These are phyloP conservation scores for Homarus americanus DNA, from an alignment of 1,140 invertebrate genomes.

Conservation along the genomic window DNA sequence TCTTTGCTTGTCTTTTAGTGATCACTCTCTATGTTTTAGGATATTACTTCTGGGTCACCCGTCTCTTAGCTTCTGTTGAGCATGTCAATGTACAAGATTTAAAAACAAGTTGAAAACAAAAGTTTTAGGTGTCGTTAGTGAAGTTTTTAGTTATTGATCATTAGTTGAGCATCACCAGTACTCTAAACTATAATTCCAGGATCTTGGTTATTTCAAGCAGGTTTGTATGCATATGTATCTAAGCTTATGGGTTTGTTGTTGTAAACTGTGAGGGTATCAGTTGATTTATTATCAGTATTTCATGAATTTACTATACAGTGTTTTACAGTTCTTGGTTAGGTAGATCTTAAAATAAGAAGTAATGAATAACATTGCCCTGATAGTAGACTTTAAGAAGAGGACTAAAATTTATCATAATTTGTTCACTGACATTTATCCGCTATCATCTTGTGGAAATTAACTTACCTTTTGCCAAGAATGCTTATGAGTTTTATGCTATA, in stretches of 20 bases:
- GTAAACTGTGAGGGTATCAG: background rate
- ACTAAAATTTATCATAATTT: background rate
- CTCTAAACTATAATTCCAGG: background rate
- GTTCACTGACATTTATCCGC: background rate
- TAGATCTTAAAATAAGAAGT: background rate
- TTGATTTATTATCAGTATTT: background rate
- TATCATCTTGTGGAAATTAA: background rate
- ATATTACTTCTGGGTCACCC: slow-evolving; percentile 61
- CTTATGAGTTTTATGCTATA: background rate
- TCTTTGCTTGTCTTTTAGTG: slow-evolving; percentile 50
- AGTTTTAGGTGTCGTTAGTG: slow-evolving; percentile 22
- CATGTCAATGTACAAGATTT: slow-evolving; percentile 16
- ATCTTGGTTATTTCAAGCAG: background rate
- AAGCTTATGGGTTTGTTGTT: slow-evolving; percentile 1
- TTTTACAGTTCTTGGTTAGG: background rate
- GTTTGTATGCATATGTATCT: background rate
- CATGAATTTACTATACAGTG: background rate
- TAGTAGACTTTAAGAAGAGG: background rate
- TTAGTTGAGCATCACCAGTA: background rate
- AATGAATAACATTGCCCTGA: background rate
- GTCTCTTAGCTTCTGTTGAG: slow-evolving; percentile 18
- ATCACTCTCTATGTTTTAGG: slow-evolving; percentile 63
- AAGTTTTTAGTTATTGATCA: background rate
- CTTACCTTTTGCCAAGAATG: background rate
- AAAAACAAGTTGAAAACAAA: slow-evolving; percentile 8